phyloP scores from a whole-genome alignment of 2,113 vertebrate species.

The Nycticryphes semicollaris region DNA sequence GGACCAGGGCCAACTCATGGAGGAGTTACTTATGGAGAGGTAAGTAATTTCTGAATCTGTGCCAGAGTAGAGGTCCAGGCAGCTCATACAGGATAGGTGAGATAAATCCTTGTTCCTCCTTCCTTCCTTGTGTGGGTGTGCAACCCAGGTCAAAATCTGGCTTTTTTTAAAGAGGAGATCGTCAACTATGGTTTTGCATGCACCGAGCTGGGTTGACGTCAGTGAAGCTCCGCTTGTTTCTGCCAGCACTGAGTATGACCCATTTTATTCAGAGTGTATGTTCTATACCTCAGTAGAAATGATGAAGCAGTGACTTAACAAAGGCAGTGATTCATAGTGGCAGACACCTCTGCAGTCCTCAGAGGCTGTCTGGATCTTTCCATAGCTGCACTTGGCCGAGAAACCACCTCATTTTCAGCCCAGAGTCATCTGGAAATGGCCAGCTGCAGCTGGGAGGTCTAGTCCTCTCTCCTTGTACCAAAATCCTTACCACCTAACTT shows the following conservation, averaged over 20 bases:
- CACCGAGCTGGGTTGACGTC: background rate
- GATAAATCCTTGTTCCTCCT: background rate
- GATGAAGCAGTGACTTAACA: slow-evolving; percentile 33
- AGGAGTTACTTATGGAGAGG: background rate
- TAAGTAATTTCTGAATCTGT: background rate
- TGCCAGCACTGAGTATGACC: slow-evolving; percentile 16
- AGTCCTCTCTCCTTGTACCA: background rate
- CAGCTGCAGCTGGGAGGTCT: background rate
- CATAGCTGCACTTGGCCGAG: background rate
- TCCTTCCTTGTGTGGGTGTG: background rate
- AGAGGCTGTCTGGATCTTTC: slow-evolving; percentile 25
- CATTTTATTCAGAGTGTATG: slow-evolving; percentile 14
- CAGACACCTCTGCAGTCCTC: slow-evolving; percentile 35
- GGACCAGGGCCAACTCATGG: background rate
- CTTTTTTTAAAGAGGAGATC: background rate
- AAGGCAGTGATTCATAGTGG: slow-evolving; percentile 37
- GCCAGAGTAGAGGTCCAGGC: background rate
- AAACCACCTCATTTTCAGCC: background rate
- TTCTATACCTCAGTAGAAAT: slow-evolving; percentile 6
- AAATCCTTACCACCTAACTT: background rate
- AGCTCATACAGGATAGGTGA: background rate
- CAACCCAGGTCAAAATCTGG: background rate
- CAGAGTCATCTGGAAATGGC: background rate
- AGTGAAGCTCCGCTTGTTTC: background rate
- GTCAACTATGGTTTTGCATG: background rate